Conservation (phyloP, 2,113 vertebrate species). For the Brachyistius frenatus region DNA sequence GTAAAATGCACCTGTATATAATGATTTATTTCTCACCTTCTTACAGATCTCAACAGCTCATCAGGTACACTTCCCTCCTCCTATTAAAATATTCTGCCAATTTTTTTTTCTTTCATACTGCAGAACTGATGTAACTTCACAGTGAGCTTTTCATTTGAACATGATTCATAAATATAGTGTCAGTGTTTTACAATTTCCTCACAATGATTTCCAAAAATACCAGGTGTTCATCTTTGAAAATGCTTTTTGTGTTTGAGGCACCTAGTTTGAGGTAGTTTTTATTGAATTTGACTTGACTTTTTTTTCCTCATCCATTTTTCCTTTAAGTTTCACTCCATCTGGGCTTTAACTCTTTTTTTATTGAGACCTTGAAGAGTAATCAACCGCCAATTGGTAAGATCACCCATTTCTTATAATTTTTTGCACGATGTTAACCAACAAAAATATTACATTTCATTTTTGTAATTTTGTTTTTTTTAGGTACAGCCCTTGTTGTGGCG, state of each 20-base stretch:
- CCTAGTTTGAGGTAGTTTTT: not conserved
- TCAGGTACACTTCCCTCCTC: conserved; percentile 13
- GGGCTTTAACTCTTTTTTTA: not conserved
- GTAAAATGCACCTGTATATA: not conserved
- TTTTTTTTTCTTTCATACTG: too few relatives aligned
- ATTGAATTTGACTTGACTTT: not conserved
- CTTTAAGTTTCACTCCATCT: not conserved
- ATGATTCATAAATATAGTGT: not conserved
- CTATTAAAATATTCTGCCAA: not conserved
- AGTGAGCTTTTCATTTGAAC: not conserved
- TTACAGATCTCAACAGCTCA: not conserved
- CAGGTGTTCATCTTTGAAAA: too few relatives aligned
- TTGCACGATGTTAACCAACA: not conserved
- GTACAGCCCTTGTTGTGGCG: conserved; percentile 49
- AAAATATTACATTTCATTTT: not conserved
- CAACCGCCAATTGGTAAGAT: conserved; percentile 61
- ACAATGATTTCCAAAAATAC: too few relatives aligned
- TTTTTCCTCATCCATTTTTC: not conserved
- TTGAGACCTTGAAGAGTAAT: not conserved
- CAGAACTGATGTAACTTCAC: not conserved
- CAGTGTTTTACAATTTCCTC: too few relatives aligned
- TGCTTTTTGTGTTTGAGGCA: too few relatives aligned
- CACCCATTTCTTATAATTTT: not conserved
- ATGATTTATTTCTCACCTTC: not conserved
- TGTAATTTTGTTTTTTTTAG: conserved; percentile 13